phyloP scores from a whole-genome alignment of 2,113 vertebrate species.

The Ifrita kowaldi region DNA sequence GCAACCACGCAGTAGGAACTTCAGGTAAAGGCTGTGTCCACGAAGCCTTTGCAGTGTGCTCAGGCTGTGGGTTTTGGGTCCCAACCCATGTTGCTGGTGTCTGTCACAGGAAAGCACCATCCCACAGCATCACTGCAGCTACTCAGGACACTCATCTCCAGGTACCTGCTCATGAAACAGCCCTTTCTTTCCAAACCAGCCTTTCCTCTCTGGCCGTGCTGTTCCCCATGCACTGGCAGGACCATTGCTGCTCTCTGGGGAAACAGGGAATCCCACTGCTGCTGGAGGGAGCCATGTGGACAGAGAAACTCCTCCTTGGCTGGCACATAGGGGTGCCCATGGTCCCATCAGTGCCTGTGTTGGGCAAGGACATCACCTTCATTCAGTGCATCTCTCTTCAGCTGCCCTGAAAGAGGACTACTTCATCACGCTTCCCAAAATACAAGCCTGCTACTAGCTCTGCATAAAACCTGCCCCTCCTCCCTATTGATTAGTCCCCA shows the following conservation, averaged over 20 bases:
- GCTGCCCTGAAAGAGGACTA: background rate
- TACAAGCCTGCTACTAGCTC: background rate
- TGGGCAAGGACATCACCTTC: background rate
- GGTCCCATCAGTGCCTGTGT: background rate
- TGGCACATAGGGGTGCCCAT: rapidly evolving
- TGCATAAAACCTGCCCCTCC: background rate
- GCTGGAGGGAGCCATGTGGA: rapidly evolving
- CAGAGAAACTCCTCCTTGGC: background rate
- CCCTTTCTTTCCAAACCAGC: background rate
- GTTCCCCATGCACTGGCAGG: background rate
- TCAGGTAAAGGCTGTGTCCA: background rate
- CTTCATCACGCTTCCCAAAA: background rate
- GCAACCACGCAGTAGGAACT: background rate
- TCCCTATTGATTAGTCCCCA: background rate
- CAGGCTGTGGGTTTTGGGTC: background rate
- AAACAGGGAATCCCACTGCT: background rate
- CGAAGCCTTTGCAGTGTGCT: rapidly evolving
- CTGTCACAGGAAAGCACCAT: background rate
- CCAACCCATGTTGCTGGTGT: rapidly evolving
- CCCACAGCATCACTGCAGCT: background rate
- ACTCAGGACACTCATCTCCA: background rate
- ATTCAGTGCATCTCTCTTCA: background rate
- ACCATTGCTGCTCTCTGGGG: background rate
- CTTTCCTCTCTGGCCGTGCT: rapidly evolving
- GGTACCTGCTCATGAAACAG: background rate